Conservation (phyloP, 2,797 vertebrate genomes). For the Adrianichthys oophorus region DNA sequence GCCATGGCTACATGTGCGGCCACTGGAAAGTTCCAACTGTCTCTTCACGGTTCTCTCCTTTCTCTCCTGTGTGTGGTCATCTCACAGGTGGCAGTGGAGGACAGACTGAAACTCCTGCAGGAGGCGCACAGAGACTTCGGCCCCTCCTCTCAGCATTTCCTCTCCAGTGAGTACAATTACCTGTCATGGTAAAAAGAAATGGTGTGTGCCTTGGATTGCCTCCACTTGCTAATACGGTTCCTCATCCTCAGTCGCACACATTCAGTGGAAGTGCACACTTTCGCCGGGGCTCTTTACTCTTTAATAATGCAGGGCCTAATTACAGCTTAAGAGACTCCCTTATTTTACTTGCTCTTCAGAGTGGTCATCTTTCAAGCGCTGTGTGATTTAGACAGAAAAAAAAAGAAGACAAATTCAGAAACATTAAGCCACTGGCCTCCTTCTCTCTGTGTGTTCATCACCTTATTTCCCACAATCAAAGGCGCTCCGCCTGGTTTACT, state of each 20-base stretch:
- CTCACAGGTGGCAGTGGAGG: slow-evolving; percentile 88
- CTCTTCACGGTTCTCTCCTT: slow-evolving; percentile 14
- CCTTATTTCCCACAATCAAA: slow-evolving; percentile 48
- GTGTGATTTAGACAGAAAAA: slow-evolving; percentile 26
- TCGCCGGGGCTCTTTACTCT: slow-evolving; percentile 41
- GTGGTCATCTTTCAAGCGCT: slow-evolving; percentile 54
- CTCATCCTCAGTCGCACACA: slow-evolving; percentile 6
- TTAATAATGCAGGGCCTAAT: slow-evolving; percentile 67
- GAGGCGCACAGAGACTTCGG: slow-evolving; percentile 95
- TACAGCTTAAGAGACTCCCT: slow-evolving; percentile 43
- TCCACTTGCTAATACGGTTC: slow-evolving; percentile 18
- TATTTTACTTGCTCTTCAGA: slow-evolving; percentile 33
- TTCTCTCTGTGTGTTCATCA: slow-evolving; percentile 4
- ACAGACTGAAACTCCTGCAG: slow-evolving; percentile 90
- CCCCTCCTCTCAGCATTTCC: slow-evolving; percentile 94
- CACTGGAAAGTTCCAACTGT: slow-evolving; percentile 21
- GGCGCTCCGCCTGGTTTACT: slow-evolving; percentile 44
- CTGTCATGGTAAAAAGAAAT: slow-evolving; percentile 8
- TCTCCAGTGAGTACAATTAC: slow-evolving; percentile 87
- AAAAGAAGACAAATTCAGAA: slow-evolving; percentile 42
- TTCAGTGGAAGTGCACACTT: background rate
- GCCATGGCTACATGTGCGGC: slow-evolving; percentile 25
- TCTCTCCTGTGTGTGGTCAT: slow-evolving; percentile 18
- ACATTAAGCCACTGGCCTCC: slow-evolving; percentile 33
- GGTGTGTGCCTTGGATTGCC: slow-evolving; percentile 10